phyloP scores from a whole-genome alignment of 1,140 invertebrate genomes.

The Nautilus pompilius region DNA sequence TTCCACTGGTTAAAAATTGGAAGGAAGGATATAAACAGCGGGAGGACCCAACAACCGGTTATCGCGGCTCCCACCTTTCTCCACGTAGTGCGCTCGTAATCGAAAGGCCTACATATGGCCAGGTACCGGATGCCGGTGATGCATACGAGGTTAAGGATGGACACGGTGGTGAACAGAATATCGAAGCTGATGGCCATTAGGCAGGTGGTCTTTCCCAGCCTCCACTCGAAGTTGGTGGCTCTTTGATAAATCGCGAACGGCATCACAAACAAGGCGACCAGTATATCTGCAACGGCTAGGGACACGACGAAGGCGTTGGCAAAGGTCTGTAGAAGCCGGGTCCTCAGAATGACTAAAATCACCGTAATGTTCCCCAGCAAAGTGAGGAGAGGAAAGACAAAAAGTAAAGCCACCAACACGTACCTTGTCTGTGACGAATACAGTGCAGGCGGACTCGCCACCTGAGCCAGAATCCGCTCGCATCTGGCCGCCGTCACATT shows the following conservation, averaged over 20 bases:
- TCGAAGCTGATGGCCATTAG: slow-evolving; percentile 97
- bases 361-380: slow-evolving; percentile 76
- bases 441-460: too few species aligned
- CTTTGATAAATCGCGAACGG: slow-evolving; percentile 60
- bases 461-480: too few species aligned
- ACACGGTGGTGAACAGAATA: slow-evolving; percentile 96
- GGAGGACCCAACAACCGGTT: slow-evolving; percentile 86
- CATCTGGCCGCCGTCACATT: too few species aligned
- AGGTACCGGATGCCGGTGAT: slow-evolving; percentile 95
- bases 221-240: slow-evolving; percentile 72
- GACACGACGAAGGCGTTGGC: slow-evolving; percentile 92
- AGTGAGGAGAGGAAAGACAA: not conserved
- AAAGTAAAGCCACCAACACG: not conserved
- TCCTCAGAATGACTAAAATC: slow-evolving; percentile 77
- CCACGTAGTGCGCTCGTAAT: slow-evolving; percentile 84
- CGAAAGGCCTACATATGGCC: slow-evolving; percentile 95
- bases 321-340: slow-evolving; percentile 69
- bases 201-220: slow-evolving; percentile 91
- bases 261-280: slow-evolving; percentile 73
- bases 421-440: too few species aligned
- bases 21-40: slow-evolving; percentile 88
- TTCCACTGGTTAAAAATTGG: slow-evolving; percentile 68
- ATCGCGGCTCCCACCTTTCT: slow-evolving; percentile 79
- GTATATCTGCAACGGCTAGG: slow-evolving; percentile 87
- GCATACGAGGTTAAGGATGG: slow-evolving; percentile 93